Evolutionary conservation across 2,888 invertebrate genomes (phyloP), one percentile per base, ranked within the genome.

Genomic region (Chloroclysta siterata): DNA sequence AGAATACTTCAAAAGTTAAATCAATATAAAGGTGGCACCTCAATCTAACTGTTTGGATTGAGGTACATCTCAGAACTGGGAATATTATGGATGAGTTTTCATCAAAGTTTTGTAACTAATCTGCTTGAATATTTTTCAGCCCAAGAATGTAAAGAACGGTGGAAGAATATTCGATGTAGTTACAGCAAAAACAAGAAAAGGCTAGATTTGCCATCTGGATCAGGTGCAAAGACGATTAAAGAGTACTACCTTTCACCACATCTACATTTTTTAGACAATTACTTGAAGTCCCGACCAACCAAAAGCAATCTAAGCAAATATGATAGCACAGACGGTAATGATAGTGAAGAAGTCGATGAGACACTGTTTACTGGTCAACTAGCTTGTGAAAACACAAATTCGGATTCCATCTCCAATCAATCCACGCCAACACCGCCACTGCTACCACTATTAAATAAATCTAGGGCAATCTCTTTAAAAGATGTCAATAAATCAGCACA

Each of bases 351-450:
- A 13, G n/a, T n/a, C n/a, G 41, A 41, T n/a, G 41, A 41, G 39
- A 41, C 41, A 41, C 41, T 41, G 39, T 39, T 39, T 39, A 39
- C 39, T 39, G 39, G 39, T 39, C 39, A 39, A 39, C 39, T n/a
- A 44, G 54, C 28, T 29, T 60, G 7, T 39, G 39, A 39, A 39
- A 39, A 39, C 39, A 39, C 61, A 39, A 39, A 39, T 39, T 39
- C 39, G 39, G 39, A 39, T 39, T 39, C 39, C 39, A 39, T 39
- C 39, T 41, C 41, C 13, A 41, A 41, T n/a, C 41, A 13, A 41
- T 41, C 41, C n/a, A 41, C 41, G n/a, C 41, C 41, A 41, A n/a
- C 13, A n/a, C 41, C 41, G n/a, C 13, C 41, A 41, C 41, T 41
- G 41, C 41, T 41, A 41, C 41, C n/a, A 41, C 39, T 39, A 39